These are phyloP conservation scores for Drosophila lowei DNA, from an alignment of 1,140 invertebrate species.

Conservation along the genomic window DNA sequence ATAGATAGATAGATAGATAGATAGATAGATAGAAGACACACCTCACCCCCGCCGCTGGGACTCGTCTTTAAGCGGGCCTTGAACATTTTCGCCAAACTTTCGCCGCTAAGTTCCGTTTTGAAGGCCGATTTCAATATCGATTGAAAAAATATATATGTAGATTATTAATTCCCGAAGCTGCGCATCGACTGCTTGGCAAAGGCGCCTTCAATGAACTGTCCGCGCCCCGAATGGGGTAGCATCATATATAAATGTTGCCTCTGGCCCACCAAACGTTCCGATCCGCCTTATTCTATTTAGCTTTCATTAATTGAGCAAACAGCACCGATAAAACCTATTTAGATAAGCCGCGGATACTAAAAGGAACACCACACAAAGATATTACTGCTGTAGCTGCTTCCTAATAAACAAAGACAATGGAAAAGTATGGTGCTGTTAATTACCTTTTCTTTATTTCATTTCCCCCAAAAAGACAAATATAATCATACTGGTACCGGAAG, in stretches of 20 bases:
- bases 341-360: conserved; percentile 70
- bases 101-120: conserved; percentile 76
- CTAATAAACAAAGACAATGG: conserved; percentile 38
- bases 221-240: conserved; percentile 25
- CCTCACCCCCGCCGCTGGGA: conserved; percentile 63
- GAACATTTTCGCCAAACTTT: conserved; percentile 78
- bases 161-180: conserved; percentile 24
- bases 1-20: not conserved
- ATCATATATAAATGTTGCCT: conserved; percentile 45
- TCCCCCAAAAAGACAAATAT: conserved; percentile 38
- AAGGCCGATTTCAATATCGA: conserved; percentile 38
- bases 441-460: conserved; percentile 41
- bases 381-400: conserved; percentile 25
- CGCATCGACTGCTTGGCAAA: conserved; percentile 28
- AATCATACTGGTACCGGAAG: conserved; percentile 29
- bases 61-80: conserved; percentile 75
- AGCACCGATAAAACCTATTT: conserved; percentile 33
- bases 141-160: conserved; percentile 8
- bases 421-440: conserved; percentile 29
- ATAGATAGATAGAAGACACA: conserved; percentile 29
- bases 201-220: conserved; percentile 56
- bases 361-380: not conserved
- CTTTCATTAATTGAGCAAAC: conserved; percentile 79
- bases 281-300: conserved; percentile 46
- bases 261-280: conserved; percentile 19